These are phyloP conservation scores for Neolamprologus brichardi DNA, from an alignment of 2,113 vertebrate species.

Conservation along the genomic window DNA sequence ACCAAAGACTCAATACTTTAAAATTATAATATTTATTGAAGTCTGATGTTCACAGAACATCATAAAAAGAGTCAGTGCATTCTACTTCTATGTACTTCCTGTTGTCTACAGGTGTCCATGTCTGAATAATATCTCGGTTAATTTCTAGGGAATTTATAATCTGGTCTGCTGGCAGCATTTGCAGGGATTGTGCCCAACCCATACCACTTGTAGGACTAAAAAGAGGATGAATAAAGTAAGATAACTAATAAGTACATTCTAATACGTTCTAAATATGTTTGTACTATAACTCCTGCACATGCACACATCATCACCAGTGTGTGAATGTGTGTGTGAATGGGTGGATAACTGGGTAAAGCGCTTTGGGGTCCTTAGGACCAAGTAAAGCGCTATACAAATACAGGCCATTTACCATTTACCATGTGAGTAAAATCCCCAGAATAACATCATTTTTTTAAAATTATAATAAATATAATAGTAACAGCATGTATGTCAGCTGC, in stretches of 20 bases:
- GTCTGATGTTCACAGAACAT: background rate
- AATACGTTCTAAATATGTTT: background rate
- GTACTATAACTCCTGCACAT: fast-evolving
- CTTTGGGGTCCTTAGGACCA: no score
- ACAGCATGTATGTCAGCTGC: background rate
- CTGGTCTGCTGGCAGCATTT: background rate
- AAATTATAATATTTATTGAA: background rate
- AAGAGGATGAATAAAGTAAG: background rate
- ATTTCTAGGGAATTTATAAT: background rate
- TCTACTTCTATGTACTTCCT: background rate
- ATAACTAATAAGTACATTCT: background rate
- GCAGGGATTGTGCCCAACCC: no score
- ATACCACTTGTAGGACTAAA: background rate
- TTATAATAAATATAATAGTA: background rate
- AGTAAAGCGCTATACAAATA: no score
- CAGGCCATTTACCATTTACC: background rate
- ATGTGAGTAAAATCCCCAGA: background rate
- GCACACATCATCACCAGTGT: no score
- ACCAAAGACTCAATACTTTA: background rate
- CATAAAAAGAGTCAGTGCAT: background rate
- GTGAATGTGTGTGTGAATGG: no score
- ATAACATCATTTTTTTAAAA: background rate
- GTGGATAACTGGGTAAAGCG: no score
- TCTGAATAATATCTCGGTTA: background rate
- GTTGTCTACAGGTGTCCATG: background rate